These are phyloP conservation scores for Actinia tenebrosa DNA, from an alignment of 64 coral and sea anemone species.

Conservation along the genomic window DNA sequence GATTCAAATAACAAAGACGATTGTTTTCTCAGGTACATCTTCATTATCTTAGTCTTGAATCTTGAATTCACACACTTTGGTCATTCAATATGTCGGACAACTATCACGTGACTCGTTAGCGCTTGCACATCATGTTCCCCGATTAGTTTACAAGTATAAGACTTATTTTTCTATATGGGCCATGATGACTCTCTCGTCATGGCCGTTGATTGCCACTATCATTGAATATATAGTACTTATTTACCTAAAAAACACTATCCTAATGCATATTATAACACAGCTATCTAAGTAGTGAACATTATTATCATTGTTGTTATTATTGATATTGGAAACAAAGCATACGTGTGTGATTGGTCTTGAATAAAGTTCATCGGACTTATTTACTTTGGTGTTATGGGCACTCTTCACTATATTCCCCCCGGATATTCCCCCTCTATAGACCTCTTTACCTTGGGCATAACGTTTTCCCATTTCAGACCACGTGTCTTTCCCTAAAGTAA, in stretches of 20 bases:
- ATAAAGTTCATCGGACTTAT: conserved; percentile 8
- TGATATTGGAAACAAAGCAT: conserved; percentile 16
- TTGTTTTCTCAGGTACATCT: too few relatives aligned
- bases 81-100: not conserved
- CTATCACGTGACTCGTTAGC: not conserved
- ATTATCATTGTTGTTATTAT: not conserved
- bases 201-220: conserved; percentile 14
- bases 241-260: not conserved
- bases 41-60: too few relatives aligned
- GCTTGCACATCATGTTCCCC: not conserved
- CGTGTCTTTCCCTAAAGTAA: too few relatives aligned
- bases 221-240: conserved; percentile 4
- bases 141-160: not conserved
- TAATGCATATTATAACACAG: not conserved
- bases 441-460: too few relatives aligned
- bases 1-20: too few relatives aligned
- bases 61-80: not conserved
- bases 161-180: conserved; percentile 13
- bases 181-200: not conserved
- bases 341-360: conserved; percentile 7
- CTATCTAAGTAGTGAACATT: not conserved
- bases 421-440: too few relatives aligned
- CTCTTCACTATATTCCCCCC: not conserved
- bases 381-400: not conserved
- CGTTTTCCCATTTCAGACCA: too few relatives aligned